Percentiles rank a stretch among this genome's conserved stretches.
phyloP scores from a whole-genome alignment of 2,888 invertebrate species.

The Temnothorax ravouxi region DNA sequence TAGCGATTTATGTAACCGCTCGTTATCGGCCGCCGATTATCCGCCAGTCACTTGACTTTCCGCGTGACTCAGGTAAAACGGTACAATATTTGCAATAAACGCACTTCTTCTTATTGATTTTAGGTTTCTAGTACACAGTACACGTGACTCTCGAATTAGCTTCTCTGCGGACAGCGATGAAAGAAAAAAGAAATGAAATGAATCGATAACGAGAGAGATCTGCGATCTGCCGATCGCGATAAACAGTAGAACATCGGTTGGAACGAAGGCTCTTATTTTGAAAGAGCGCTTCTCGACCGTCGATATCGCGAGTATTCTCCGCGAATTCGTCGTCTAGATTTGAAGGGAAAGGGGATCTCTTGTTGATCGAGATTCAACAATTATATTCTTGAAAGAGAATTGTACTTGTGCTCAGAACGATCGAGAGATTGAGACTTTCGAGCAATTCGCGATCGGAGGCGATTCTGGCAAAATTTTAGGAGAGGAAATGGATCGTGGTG shows the following conservation, averaged over 20 bases:
- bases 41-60: background rate
- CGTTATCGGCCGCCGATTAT: conserved; percentile 23
- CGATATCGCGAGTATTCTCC: background rate
- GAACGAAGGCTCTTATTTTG: background rate
- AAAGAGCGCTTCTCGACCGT: background rate
- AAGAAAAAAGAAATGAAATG: background rate
- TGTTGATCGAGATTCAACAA: background rate
- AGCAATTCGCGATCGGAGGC: background rate
- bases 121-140: too few species aligned
- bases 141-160: background rate
- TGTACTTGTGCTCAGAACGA: background rate
- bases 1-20: background rate
- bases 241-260: background rate
- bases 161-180: too few species aligned
- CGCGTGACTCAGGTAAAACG: background rate
- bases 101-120: too few species aligned
- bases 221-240: background rate
- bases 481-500: background rate
- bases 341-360: background rate
- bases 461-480: background rate
- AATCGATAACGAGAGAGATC: background rate
- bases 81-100: too few species aligned
- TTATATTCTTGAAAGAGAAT: background rate
- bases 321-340: background rate
- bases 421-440: background rate